Evolutionary conservation across 1,140 invertebrate species (phyloP), one percentile per base, ranked within the genome.

Genomic region (Ceratoteleas bidentatus): DNA sequence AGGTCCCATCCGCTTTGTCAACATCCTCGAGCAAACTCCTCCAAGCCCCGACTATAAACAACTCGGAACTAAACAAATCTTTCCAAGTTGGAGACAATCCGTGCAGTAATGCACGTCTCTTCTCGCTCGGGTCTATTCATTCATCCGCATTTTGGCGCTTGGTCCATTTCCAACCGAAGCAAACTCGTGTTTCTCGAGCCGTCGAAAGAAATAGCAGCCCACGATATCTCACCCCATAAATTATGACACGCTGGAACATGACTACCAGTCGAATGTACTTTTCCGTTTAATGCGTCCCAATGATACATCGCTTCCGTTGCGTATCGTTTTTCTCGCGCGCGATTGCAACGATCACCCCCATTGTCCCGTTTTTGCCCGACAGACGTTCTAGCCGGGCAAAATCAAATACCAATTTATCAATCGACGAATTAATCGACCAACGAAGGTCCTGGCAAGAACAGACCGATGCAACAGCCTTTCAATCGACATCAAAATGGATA

Each of bases 261-360:
- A 61, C 36, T 53, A 60, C 49, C 56, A 76, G 62, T 33, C 54
- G 57, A 69, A 61, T 68, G 68, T 62, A 68, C 47, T 61, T 45
- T 76, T 76, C 62, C 72, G 66, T 66, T 68, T 76, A 61, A 76
- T 68, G 50, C 64, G 60, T 11, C 38, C 14, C 57, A 34, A 69
- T 76, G 73, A 75, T 75, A 8, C 15, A 76, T 62, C 24, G 24
- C 50, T 49, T 68, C 50, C 38, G 34, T 58, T 60, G 47, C n/a
- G 15, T 50, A 52, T 40, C 47, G 24, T 40, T 64, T 58, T 57
- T 58, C 45, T 33, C 43, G 36, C 15, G 6, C 36, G 11, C n/a
- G n/a, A 60, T 14, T 24, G 45, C 15, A 56, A 66, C 53, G 57
- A 52, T 43, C 33, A 58, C 65, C 52, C 16, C 9, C 7, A 24